Conservation (phyloP, 2,888 invertebrate species). For the Sceliomorpha sp. region DNA sequence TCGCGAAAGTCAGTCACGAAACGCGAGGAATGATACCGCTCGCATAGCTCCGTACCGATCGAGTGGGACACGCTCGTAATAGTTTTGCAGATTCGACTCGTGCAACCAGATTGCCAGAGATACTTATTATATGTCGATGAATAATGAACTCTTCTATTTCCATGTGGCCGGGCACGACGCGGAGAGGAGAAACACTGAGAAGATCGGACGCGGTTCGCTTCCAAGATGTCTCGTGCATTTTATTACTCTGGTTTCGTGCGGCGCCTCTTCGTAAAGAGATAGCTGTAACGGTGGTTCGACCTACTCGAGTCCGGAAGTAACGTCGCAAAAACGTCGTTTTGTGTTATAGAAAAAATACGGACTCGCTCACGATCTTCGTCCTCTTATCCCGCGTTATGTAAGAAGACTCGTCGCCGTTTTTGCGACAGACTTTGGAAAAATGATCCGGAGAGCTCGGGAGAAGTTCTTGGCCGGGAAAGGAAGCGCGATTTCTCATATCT, state of each 20-base stretch:
- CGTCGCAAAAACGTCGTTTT: slow-evolving; percentile 42
- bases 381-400: slow-evolving; percentile 18
- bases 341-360: slow-evolving; percentile 41
- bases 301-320: slow-evolving; percentile 67
- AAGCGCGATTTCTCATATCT: too few species aligned
- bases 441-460: too few species aligned
- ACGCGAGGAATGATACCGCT: slow-evolving; percentile 24
- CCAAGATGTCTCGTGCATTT: slow-evolving; percentile 63
- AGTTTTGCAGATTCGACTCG: slow-evolving; percentile 48
- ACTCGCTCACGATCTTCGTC: slow-evolving; percentile 31
- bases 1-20: slow-evolving; percentile 51
- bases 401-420: slow-evolving; percentile 19
- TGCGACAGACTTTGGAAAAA: neutral
- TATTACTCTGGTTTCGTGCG: slow-evolving; percentile 64
- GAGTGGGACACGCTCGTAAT: slow-evolving; percentile 25
- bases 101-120: slow-evolving; percentile 40
- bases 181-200: slow-evolving; percentile 37
- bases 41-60: slow-evolving; percentile 16
- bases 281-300: slow-evolving; percentile 73
- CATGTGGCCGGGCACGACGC: slow-evolving; percentile 49
- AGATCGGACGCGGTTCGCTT: slow-evolving; percentile 61
- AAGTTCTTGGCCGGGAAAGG: too few species aligned
- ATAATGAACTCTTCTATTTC: slow-evolving; percentile 67
- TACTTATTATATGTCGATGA: slow-evolving; percentile 54
- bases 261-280: slow-evolving; percentile 61